Evolutionary conservation across 30 jellyfish, hydroid and myxozoan species (phyloP).

Genomic region (Aurelia sp.): DNA sequence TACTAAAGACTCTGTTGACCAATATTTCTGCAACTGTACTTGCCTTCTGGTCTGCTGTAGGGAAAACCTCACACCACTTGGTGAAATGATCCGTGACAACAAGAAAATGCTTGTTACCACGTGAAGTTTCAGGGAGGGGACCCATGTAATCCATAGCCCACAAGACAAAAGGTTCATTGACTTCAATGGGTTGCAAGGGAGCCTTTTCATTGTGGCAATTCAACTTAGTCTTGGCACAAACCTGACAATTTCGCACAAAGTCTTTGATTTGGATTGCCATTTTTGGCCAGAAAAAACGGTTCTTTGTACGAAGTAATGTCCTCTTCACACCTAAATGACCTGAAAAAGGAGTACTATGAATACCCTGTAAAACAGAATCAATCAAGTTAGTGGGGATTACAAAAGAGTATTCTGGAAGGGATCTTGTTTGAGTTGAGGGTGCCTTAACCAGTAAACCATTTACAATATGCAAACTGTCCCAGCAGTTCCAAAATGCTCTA

Average conservation of each 20-base stretch:
- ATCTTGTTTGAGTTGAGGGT: not conserved
- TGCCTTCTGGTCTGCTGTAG: constrained; percentile 37
- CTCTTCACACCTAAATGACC: constrained; percentile 61
- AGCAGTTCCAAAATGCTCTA: constrained; percentile 51
- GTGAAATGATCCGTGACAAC: constrained; percentile 72
- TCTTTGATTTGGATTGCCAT: constrained; percentile 22
- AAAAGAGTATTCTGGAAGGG: constrained; percentile 34
- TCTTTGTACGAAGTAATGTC: constrained; percentile 29
- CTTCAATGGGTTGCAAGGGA: constrained; percentile 39
- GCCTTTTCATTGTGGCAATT: constrained; percentile 25
- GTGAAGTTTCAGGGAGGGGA: constrained; percentile 62
- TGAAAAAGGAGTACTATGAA: constrained; percentile 38
- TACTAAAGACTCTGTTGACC: constrained; percentile 44
- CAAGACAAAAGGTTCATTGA: constrained; percentile 53
- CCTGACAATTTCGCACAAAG: constrained; percentile 19
- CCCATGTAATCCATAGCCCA: constrained; percentile 66
- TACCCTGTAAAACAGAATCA: constrained; percentile 37
- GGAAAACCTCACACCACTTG: constrained; percentile 48
- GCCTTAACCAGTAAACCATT: constrained; percentile 33
- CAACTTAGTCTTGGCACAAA: constrained; percentile 33
- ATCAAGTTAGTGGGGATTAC: constrained; percentile 32
- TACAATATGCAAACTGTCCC: constrained; percentile 18
- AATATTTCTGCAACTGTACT: constrained; percentile 56
- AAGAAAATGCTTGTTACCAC: constrained; percentile 63
- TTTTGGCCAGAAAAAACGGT: constrained; percentile 58